phyloP scores from a whole-genome alignment of 2,888 invertebrate genomes.

The Apodemia zela region DNA sequence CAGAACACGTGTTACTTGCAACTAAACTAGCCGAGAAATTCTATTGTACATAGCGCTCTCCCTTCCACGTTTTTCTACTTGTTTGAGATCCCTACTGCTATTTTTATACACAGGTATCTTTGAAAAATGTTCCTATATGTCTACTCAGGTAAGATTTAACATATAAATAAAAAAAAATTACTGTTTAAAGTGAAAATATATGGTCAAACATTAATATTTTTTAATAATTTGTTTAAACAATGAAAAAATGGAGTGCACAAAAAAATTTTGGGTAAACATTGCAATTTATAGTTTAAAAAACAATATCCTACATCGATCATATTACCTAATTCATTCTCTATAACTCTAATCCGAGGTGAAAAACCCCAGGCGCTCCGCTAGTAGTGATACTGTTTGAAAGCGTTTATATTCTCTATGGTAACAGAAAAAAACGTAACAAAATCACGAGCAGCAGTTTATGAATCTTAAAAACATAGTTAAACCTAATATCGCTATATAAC shows the following conservation, averaged over 20 bases:
- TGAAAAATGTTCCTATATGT: constrained; percentile 19
- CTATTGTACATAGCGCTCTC: constrained; percentile 18
- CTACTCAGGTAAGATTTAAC: constrained; percentile 17
- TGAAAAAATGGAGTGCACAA: constrained; percentile 14
- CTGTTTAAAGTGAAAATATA: constrained; percentile 17
- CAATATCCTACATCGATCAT: constrained; percentile 14
- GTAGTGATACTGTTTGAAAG: no score
- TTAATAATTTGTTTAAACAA: constrained; percentile 10
- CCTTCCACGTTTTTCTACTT: constrained; percentile 18
- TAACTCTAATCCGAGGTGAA: no score
- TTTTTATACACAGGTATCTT: constrained; percentile 20
- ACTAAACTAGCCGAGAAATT: constrained; percentile 7
- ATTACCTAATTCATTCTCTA: not conserved
- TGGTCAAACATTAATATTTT: constrained; percentile 13
- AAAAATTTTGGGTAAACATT: constrained; percentile 16
- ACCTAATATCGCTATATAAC: no score
- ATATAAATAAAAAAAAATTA: not conserved
- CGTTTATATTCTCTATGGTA: no score
- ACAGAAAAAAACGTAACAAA: no score
- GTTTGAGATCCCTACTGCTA: constrained; percentile 5
- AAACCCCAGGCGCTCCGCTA: no score
- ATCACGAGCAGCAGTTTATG: no score
- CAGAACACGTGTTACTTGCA: constrained; percentile 2
- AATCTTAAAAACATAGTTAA: no score
- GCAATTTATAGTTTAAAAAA: constrained; percentile 17